These are phyloP conservation scores for Sebastolobus altivelis DNA, from an alignment of 2,797 vertebrate genomes.

Conservation along the genomic window DNA sequence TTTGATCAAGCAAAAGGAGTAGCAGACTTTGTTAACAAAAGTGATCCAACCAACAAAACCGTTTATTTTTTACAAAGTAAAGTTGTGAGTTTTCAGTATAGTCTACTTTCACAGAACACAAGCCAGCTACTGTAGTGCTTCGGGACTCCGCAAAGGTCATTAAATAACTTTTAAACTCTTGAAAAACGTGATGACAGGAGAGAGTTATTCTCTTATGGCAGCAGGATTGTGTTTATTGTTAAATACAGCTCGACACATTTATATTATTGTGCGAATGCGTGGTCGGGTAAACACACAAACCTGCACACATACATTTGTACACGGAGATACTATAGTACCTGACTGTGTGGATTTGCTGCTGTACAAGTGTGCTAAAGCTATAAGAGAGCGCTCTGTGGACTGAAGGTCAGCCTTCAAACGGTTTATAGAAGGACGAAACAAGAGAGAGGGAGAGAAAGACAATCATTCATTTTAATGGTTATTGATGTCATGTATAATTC, in stretches of 20 bases:
- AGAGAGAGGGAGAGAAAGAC: constrained; percentile 26
- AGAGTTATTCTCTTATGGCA: constrained; percentile 2
- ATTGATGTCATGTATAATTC: constrained; percentile 72
- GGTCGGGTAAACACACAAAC: neutral
- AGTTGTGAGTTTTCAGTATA: constrained; percentile 31
- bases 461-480: constrained; percentile 72
- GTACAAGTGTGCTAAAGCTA: neutral
- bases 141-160: constrained; percentile 19
- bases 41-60: neutral
- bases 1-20: neutral
- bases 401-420: constrained; percentile 42
- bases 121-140: constrained; percentile 4
- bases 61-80: neutral
- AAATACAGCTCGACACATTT: constrained; percentile 13
- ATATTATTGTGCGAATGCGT: neutral
- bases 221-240: constrained; percentile 19
- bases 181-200: constrained; percentile 16
- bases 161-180: constrained; percentile 32
- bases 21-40: neutral
- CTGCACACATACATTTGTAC: neutral
- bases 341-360: neutral
- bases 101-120: constrained; percentile 45
- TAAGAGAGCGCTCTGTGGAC: constrained; percentile 11
- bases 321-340: neutral
- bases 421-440: constrained; percentile 5